A percentile compares a stretch with the other conserved stretches of the same genome.
Evolutionary conservation across 2,113 vertebrate genomes (phyloP).

Genomic region (Microcebus tavaratra): DNA sequence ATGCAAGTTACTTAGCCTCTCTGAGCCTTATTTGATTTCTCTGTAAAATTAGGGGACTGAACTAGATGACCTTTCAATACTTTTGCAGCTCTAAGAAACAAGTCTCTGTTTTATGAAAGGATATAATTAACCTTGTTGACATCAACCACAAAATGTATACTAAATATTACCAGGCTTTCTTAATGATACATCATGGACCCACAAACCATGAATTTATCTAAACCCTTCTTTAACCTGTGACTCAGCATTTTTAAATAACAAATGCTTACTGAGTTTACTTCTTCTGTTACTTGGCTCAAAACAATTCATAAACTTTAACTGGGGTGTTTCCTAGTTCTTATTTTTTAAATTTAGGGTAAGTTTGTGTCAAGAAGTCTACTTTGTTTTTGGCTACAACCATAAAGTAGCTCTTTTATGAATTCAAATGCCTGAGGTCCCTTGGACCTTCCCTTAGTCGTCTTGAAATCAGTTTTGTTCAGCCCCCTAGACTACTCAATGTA

Average conservation of each 20-base stretch:
- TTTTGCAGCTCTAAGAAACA: background rate
- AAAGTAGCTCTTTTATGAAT: background rate
- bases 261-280: background rate
- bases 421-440: background rate
- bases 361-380: background rate
- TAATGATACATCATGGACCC: background rate
- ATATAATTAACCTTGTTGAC: conserved; percentile 13
- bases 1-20: background rate
- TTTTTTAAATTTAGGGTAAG: background rate
- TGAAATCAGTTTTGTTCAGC: background rate
- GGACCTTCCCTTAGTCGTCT: background rate
- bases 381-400: background rate
- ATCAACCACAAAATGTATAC: background rate
- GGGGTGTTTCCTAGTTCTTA: background rate
- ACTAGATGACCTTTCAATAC: background rate
- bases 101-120: background rate
- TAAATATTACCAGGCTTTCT: background rate
- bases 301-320: background rate
- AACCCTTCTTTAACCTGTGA: background rate
- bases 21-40: background rate
- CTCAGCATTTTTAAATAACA: conserved; percentile 52
- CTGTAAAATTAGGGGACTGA: background rate
- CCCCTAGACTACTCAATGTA: background rate
- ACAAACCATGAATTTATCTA: background rate
- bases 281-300: background rate